Conservation (phyloP, 1,140 invertebrate genomes). For the Hestina assimilis region DNA sequence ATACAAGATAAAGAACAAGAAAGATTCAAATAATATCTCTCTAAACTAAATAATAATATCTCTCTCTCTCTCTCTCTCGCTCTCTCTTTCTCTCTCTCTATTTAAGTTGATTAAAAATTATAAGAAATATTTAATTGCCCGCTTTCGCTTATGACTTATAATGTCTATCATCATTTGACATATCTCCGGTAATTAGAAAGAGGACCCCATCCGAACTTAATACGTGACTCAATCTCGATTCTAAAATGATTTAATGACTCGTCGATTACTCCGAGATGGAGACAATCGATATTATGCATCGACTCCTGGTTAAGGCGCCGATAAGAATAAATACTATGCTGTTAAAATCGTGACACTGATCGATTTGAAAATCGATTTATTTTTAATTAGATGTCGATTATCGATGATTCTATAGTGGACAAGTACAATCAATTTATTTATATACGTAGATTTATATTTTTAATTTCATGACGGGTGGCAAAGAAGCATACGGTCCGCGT, state of each 20-base stretch:
- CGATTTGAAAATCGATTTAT: conserved; percentile 2
- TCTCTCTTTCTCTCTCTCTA: no score
- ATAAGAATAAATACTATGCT: conserved; percentile 9
- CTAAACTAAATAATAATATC: no score
- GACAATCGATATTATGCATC: conserved; percentile 43
- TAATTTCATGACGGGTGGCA: no score
- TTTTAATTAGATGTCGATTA: not conserved
- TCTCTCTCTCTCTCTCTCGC: no score
- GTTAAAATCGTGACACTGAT: not conserved
- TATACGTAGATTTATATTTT: no score
- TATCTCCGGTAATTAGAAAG: conserved; percentile 72
- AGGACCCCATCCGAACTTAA: conserved; percentile 56
- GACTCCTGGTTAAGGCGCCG: conserved; percentile 19
- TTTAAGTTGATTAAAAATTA: no score
- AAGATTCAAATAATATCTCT: no score
- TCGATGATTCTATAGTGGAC: no score
- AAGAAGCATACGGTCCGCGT: no score
- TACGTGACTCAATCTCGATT: conserved; percentile 67
- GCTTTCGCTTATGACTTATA: conserved; percentile 35
- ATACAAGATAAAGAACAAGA: no score
- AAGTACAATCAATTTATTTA: no score
- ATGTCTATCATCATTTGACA: conserved; percentile 51
- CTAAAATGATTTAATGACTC: conserved; percentile 52
- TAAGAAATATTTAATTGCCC: no score
- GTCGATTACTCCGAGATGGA: conserved; percentile 22